Evolutionary conservation across 35 echinoderm and acorn worm species (phyloP).

Genomic region (Ophiothrix spiculata): DNA sequence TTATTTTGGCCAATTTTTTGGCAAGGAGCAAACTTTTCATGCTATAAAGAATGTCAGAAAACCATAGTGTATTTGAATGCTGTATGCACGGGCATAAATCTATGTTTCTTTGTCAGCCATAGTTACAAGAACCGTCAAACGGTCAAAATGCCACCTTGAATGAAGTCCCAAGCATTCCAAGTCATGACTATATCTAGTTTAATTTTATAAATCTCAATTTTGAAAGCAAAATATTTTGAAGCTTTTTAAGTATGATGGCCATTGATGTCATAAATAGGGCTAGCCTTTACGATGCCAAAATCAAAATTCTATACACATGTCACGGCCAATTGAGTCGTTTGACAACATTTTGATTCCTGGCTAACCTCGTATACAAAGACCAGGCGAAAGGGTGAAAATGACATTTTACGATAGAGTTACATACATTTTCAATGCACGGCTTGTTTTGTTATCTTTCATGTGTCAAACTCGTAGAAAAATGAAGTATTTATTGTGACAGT

Average conservation of each 20-base stretch:
- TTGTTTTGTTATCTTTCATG: background rate
- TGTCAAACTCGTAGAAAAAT: background rate
- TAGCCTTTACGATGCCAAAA: background rate
- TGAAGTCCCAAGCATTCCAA: background rate
- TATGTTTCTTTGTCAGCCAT: no score
- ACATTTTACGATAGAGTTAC: background rate
- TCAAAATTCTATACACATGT: conserved; percentile 9
- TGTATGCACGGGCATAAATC: no score
- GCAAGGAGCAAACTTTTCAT: no score
- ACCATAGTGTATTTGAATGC: no score
- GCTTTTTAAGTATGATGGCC: background rate
- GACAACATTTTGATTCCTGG: background rate
- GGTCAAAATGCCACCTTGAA: background rate
- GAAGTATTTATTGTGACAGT: background rate
- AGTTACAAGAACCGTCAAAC: no score
- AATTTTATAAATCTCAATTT: background rate
- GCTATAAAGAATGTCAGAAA: no score
- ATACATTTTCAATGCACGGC: background rate
- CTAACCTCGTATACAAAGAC: background rate
- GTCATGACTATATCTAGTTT: background rate
- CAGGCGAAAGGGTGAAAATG: background rate
- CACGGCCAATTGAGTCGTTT: background rate
- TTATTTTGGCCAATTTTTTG: no score
- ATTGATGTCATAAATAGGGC: background rate
- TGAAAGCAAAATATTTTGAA: background rate